Evolutionary conservation across 1,140 invertebrate species (phyloP).

Genomic region (Zophobas morio): DNA sequence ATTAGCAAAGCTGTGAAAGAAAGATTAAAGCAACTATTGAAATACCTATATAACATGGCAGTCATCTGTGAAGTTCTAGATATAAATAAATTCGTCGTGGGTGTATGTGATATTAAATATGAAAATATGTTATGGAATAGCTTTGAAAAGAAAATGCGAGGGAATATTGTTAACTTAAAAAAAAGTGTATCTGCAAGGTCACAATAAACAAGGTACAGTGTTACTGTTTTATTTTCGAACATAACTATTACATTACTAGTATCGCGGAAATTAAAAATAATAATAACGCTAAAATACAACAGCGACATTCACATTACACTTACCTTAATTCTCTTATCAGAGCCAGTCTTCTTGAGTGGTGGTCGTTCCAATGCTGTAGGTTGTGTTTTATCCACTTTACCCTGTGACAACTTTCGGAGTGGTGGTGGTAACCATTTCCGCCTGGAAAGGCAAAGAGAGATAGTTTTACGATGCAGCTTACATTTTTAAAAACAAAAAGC

Average conservation of each 20-base stretch:
- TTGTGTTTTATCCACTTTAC: conserved; percentile 85
- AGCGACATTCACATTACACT: conserved; percentile 54
- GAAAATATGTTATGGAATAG: not conserved
- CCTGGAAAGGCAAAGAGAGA: conserved; percentile 67
- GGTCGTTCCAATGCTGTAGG: conserved; percentile 70
- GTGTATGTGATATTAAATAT: not conserved
- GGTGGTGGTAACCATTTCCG: conserved; percentile 94
- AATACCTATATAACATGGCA: not conserved
- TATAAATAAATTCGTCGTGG: conserved; percentile 9
- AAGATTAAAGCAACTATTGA: not conserved
- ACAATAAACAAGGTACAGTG: too few species aligned
- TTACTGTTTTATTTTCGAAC: too few species aligned
- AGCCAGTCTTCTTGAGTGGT: conserved; percentile 80
- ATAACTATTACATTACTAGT: too few species aligned
- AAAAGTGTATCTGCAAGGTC: too few species aligned
- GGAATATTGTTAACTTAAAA: too few species aligned
- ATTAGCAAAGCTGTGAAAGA: not conserved
- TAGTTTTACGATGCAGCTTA: conserved; percentile 23
- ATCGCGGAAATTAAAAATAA: too few species aligned
- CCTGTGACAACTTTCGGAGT: conserved; percentile 90
- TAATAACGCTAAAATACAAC: not conserved
- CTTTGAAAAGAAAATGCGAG: too few species aligned
- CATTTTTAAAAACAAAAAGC: conserved; percentile 27
- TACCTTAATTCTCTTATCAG: conserved; percentile 87
- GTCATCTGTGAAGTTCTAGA: not conserved